These are phyloP conservation scores for Semnornis frantzii DNA, from an alignment of 2,113 vertebrate species.

Conservation along the genomic window DNA sequence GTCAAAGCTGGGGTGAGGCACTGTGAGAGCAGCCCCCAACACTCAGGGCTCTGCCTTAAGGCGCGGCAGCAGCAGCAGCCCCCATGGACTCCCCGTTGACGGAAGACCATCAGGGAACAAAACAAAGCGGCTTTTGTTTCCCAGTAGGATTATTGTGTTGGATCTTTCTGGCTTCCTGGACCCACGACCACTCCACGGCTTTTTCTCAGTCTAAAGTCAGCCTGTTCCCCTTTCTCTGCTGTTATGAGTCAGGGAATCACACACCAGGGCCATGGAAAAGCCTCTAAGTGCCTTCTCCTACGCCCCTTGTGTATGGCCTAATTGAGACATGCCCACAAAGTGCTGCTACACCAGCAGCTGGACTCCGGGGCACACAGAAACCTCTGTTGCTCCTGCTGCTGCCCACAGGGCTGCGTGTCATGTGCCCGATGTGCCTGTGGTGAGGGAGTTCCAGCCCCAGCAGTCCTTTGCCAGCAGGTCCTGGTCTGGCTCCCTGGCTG, in stretches of 20 bases:
- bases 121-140: not conserved
- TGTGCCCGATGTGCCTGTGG: not conserved
- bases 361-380: accelerated
- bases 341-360: accelerated
- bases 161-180: not conserved
- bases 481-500: not conserved
- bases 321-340: accelerated
- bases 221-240: not conserved
- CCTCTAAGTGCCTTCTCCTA: accelerated
- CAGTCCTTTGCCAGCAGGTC: not conserved
- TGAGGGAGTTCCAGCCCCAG: not conserved
- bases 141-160: not conserved
- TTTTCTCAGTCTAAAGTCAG: not conserved
- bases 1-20: not conserved
- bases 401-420: not conserved
- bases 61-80: not conserved
- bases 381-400: not conserved
- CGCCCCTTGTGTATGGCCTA: accelerated
- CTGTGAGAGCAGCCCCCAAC: not conserved
- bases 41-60: not conserved
- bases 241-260: not conserved
- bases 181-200: not conserved
- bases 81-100: not conserved
- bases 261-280: not conserved
- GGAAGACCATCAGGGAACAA: not conserved